Conservation (phyloP, 2,888 invertebrate species). For the Branchinecta sandiegonensis region DNA sequence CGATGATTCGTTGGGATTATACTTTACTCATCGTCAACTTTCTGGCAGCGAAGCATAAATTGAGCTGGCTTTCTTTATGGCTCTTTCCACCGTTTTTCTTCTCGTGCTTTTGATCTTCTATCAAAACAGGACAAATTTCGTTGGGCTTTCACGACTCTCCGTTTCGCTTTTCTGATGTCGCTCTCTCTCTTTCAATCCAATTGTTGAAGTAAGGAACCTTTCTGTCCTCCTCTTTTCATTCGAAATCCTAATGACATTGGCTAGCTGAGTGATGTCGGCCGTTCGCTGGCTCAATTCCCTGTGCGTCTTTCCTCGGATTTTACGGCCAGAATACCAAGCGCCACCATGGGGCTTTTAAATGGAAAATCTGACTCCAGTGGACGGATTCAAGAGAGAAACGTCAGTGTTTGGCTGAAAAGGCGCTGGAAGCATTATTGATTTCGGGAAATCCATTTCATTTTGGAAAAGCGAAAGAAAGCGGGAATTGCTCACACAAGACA, state of each 20-base stretch:
- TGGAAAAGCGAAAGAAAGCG: background rate
- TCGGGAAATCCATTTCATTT: background rate
- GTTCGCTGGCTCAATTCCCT: constrained; percentile 5
- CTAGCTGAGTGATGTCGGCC: constrained; percentile 15
- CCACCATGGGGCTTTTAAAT: constrained; percentile 13
- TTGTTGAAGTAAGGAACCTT: constrained; percentile 14
- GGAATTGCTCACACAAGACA: no score
- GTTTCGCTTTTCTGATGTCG: background rate
- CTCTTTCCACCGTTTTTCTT: no score
- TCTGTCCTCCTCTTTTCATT: constrained; percentile 16
- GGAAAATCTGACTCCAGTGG: constrained; percentile 6
- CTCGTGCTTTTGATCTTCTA: no score
- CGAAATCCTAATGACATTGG: constrained; percentile 15
- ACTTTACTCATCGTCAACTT: no score
- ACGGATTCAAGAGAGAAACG: constrained; percentile 7
- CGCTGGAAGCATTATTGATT: constrained; percentile 9
- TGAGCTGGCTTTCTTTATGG: no score
- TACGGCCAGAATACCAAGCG: constrained; percentile 13
- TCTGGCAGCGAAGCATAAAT: no score
- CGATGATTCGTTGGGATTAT: no score
- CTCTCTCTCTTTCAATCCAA: constrained; percentile 8
- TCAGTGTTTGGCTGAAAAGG: constrained; percentile 12
- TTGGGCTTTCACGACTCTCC: no score
- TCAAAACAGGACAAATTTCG: no score
- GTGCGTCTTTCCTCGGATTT: constrained; percentile 14